Base-by-base conservation (phyloP, 2,797 vertebrate genomes). In the Tolypeutes matacus region DNA sequence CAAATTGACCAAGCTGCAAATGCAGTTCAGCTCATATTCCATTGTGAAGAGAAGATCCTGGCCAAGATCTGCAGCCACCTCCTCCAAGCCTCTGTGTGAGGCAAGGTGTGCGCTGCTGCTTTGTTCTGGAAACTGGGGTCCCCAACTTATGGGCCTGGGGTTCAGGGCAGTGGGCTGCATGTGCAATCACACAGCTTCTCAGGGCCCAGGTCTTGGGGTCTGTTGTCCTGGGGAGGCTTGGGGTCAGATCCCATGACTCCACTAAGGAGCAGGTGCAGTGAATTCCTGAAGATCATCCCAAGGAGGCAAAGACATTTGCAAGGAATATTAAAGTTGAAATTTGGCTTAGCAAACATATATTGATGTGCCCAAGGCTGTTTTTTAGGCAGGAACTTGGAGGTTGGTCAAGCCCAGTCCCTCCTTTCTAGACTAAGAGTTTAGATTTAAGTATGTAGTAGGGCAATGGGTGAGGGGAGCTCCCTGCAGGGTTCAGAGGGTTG, bases 291-390 rank as follows among this genome's bases (percentile, higher is more conserved):
- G 1, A 60, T 86, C 81, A 89, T 10, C 21, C 0, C 21, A 29
- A 89, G 75, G 31, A 87, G 67, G 49, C n/a, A 85, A 25, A 0
- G 1, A 58, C 8, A 1, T 76, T 88, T 62, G 62, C 77, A 87
- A 77, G 72, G 60, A 53, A 96, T 31, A 87, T 58, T 18, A 69
- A 75, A 70, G 49, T 75, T 92, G 69, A 92, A 75, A 84, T 83
- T 46, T 64, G 58, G 64, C 51, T 86, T 17, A 46, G 34, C 9
- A 31, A 85, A 92, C 15, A 31, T 27, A 20, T 76, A 58, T 86
- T 62, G 49, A 36, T 83, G 69, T 49, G 46, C 49, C 89, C 13
- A 1, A 29, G 29, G 23, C 29, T 69, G 53, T 85, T 25, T 64
- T 94, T 90, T 77, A 62, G 53, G 27, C 23, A 86, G 64, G 9